A percentile compares a stretch with the other conserved stretches of the same genome.
Conservation (phyloP, 1,140 invertebrate genomes). For the Drosophila mayri region DNA sequence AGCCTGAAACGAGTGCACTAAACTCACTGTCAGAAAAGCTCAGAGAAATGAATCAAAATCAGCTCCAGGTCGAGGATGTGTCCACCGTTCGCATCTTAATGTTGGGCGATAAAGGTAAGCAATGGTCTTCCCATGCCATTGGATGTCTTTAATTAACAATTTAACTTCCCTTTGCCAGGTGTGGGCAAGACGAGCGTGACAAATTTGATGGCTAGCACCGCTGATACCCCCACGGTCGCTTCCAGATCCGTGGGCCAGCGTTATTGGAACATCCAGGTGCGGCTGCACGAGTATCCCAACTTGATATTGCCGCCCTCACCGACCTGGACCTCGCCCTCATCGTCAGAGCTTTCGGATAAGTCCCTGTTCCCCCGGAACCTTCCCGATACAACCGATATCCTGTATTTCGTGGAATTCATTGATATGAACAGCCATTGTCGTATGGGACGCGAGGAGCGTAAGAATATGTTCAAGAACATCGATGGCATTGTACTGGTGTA, state of each 20-base stretch:
- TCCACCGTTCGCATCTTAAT: slow-evolving; percentile 55
- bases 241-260: slow-evolving; percentile 35
- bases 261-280: slow-evolving; percentile 57
- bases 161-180: slow-evolving; percentile 17
- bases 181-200: slow-evolving; percentile 64
- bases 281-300: slow-evolving; percentile 53
- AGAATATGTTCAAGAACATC: slow-evolving; percentile 45
- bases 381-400: slow-evolving; percentile 10
- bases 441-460: slow-evolving; percentile 26
- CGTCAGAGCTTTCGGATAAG: slow-evolving; percentile 5
- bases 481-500: slow-evolving; percentile 68
- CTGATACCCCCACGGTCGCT: slow-evolving; percentile 44
- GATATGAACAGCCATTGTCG: slow-evolving; percentile 44
- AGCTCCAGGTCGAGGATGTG: slow-evolving; percentile 23
- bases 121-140: not conserved
- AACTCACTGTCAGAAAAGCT: not conserved
- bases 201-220: slow-evolving; percentile 55
- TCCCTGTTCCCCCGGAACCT: not conserved
- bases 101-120: slow-evolving; percentile 54
- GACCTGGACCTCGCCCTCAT: slow-evolving; percentile 53
- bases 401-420: slow-evolving; percentile 68
- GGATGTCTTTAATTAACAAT: not conserved
- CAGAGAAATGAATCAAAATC: slow-evolving; percentile 3
- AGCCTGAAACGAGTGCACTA: not conserved
- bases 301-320: slow-evolving; percentile 42